Evolutionary conservation across 2,888 invertebrate genomes (phyloP).

Genomic region (Physocephala rufipes): DNA sequence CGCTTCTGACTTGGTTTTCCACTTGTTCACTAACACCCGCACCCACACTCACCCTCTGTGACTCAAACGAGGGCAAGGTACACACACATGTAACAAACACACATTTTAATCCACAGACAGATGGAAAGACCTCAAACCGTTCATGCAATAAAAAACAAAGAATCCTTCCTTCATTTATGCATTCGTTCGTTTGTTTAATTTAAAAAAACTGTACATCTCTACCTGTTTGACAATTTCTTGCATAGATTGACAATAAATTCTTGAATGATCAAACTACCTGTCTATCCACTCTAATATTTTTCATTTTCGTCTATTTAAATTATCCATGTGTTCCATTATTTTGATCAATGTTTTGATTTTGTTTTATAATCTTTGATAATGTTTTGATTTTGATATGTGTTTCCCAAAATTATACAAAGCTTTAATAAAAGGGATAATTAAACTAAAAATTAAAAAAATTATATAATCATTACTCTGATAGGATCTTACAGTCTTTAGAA

Average conservation of each 20-base stretch:
- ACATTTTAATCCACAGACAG: constrained; percentile 23
- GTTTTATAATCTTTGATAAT: too few relatives aligned
- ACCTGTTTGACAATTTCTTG: too few relatives aligned
- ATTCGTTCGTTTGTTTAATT: too few relatives aligned
- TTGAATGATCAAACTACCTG: background rate
- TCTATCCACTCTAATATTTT: background rate
- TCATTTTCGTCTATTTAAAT: background rate
- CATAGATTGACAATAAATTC: background rate
- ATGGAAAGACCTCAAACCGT: constrained; percentile 10
- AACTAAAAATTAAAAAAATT: constrained; percentile 11
- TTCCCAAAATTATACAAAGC: too few relatives aligned
- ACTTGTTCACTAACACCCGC: background rate
- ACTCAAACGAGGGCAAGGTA: too few relatives aligned
- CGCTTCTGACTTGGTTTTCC: background rate
- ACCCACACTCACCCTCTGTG: background rate
- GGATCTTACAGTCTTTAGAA: too few relatives aligned
- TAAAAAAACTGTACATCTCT: too few relatives aligned
- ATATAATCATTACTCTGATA: background rate
- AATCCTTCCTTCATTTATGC: too few relatives aligned
- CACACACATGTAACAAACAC: background rate
- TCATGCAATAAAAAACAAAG: background rate
- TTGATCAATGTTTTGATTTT: background rate
- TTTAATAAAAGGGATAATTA: constrained; percentile 4
- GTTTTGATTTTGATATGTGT: too few relatives aligned
- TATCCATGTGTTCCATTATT: background rate